Conservation (phyloP, 2,888 invertebrate species). For the Linnaemya tessellans region DNA sequence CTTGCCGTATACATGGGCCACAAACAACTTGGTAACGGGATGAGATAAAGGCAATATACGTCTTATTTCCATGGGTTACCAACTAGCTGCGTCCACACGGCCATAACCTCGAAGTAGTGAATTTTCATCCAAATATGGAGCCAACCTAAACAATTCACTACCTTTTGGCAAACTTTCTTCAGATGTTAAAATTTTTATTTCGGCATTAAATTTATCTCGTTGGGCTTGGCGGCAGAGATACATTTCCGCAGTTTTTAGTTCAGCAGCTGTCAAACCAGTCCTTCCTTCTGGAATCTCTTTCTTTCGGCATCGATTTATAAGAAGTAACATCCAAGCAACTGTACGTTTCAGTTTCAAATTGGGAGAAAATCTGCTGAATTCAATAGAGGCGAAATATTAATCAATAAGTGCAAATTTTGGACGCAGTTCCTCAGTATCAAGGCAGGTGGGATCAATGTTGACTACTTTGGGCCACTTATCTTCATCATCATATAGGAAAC, state of each 20-base stretch:
- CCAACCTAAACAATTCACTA: background rate
- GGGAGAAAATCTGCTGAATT: background rate
- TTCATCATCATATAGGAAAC: background rate
- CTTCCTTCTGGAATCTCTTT: background rate
- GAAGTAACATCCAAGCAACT: slow-evolving; percentile 8
- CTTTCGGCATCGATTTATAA: background rate
- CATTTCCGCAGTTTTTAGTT: slow-evolving; percentile 5
- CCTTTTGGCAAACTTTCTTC: background rate
- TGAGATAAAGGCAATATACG: slow-evolving; percentile 55
- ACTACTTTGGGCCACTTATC: background rate
- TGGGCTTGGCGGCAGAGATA: background rate
- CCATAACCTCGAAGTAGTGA: slow-evolving; percentile 37
- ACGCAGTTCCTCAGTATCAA: background rate
- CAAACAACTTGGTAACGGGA: slow-evolving; percentile 24
- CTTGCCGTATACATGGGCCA: too few species aligned
- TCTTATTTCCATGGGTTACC: slow-evolving; percentile 51
- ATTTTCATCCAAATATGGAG: background rate
- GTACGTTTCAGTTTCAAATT: slow-evolving; percentile 13
- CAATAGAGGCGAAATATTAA: background rate
- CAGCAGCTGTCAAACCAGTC: background rate
- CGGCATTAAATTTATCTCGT: background rate
- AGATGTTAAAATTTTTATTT: background rate
- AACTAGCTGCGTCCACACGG: slow-evolving; percentile 59
- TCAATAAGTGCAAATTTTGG: slow-evolving; percentile 1
- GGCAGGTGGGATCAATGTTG: too few species aligned